Percentiles rank a stretch among this genome's conserved stretches.
These are phyloP conservation scores for Melanaphis sacchari DNA, from an alignment of 1,140 invertebrate species.

Conservation along the genomic window DNA sequence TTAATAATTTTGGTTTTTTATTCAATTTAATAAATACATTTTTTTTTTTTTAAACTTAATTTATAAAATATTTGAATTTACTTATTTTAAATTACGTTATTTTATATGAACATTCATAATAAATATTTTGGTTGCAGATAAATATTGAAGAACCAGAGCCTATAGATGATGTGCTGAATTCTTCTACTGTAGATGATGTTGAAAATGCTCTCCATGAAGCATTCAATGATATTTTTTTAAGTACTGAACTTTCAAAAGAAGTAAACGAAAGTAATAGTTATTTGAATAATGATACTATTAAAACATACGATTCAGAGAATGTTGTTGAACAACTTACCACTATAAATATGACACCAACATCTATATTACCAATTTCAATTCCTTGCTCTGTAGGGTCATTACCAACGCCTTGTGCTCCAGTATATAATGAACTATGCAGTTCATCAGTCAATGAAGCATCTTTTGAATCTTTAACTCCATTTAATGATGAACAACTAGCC, in stretches of 20 bases:
- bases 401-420: constrained; percentile 42
- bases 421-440: constrained; percentile 21
- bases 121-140: constrained; percentile 2
- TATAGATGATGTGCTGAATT: background rate
- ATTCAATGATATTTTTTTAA: constrained; percentile 37
- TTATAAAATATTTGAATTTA: background rate
- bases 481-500: constrained; percentile 28
- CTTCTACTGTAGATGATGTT: background rate
- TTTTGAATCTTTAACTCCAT: constrained; percentile 46
- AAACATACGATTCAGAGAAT: background rate
- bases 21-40: background rate
- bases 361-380: constrained; percentile 37
- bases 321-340: background rate
- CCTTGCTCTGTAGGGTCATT: constrained; percentile 51
- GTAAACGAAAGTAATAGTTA: background rate
- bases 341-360: background rate
- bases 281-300: background rate
- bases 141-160: constrained; percentile 27
- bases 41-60: background rate
- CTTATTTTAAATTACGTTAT: background rate
- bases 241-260: background rate
- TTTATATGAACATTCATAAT: background rate
- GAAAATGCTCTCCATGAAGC: constrained; percentile 36
- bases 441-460: background rate
- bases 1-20: background rate